Conservation (phyloP, 2,113 vertebrate genomes). For the Choloepus hoffmanni region DNA sequence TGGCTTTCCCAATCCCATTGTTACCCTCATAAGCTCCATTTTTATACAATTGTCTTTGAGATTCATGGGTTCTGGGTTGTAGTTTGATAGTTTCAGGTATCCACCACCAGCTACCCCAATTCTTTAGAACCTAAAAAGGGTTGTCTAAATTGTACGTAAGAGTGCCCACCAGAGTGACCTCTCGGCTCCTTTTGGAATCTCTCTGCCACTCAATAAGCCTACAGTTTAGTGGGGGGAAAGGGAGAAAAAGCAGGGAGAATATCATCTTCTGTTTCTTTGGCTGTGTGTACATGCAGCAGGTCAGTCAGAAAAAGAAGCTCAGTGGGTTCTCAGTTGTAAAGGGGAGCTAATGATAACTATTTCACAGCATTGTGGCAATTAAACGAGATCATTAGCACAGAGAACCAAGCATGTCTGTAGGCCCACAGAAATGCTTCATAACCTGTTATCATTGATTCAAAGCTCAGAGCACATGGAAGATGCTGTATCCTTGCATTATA, state of each 20-base stretch:
- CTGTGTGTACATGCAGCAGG: neutral
- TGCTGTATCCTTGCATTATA: rapidly evolving
- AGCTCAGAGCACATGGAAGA: rapidly evolving
- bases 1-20: too few species aligned
- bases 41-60: too few species aligned
- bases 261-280: neutral
- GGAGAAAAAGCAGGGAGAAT: neutral
- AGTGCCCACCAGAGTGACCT: too few species aligned
- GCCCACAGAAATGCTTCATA: neutral
- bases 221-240: neutral
- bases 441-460: neutral
- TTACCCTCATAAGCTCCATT: too few species aligned
- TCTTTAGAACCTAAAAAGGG: too few species aligned
- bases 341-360: neutral
- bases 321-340: neutral
- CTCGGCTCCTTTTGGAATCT: too few species aligned
- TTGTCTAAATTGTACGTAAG: too few species aligned
- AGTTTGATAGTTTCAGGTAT: too few species aligned
- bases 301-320: neutral
- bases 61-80: too few species aligned
- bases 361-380: neutral
- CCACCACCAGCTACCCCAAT: too few species aligned
- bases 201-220: too few species aligned
- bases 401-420: neutral
- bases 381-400: neutral